Evolutionary conservation across 1,140 invertebrate species (phyloP).

Genomic region (Anastrepha ludens): DNA sequence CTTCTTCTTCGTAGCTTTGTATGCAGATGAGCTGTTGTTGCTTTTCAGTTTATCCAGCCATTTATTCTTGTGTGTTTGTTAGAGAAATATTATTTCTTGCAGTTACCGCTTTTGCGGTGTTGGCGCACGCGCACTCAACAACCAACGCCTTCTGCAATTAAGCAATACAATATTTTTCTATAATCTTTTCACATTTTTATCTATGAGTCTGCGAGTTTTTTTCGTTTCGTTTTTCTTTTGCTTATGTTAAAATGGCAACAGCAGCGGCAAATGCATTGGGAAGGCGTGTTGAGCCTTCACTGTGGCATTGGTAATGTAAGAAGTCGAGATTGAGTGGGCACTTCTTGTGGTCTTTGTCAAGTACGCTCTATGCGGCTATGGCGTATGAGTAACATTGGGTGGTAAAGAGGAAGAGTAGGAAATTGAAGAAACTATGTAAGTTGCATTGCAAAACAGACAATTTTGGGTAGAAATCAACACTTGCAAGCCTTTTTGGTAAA

Average conservation of each 20-base stretch:
- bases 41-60: background rate
- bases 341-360: constrained; percentile 52
- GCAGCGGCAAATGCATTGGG: background rate
- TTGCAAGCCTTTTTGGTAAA: too few species aligned
- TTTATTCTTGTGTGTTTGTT: constrained; percentile 1
- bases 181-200: background rate
- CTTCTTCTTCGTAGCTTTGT: constrained; percentile 36
- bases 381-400: background rate
- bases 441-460: background rate
- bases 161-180: background rate
- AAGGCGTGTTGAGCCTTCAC: background rate
- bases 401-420: background rate
- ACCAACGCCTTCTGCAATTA: constrained; percentile 24
- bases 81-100: background rate
- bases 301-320: constrained; percentile 12
- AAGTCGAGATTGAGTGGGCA: background rate
- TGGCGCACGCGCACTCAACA: background rate
- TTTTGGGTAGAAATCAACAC: too few species aligned
- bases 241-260: background rate
- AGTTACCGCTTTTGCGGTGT: background rate
- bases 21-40: constrained; percentile 6
- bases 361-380: background rate
- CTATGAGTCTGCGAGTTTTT: background rate
- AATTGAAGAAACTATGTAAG: background rate
- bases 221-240: background rate